Conservation (phyloP, 1,140 invertebrate species). For the Drosophila obscura region DNA sequence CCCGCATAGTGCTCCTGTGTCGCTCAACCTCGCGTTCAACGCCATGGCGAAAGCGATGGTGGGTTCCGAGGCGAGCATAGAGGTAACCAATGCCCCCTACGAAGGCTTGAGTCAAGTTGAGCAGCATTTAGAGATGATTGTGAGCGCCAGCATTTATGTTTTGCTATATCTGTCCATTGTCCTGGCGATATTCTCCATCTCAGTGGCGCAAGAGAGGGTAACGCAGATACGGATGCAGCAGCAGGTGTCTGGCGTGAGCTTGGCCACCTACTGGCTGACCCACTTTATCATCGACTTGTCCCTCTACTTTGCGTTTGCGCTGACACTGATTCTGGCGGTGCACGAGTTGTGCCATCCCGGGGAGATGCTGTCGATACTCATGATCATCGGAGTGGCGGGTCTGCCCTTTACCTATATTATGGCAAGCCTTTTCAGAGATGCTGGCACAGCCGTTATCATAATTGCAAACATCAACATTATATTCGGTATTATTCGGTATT, state of each 20-base stretch:
- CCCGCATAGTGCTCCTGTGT: constrained; percentile 86
- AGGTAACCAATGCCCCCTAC: constrained; percentile 1
- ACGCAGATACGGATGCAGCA: constrained; percentile 27
- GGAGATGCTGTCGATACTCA: neutral
- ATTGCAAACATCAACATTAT: neutral
- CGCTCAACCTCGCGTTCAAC: constrained; percentile 86
- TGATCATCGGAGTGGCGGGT: neutral
- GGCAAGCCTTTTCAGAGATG: neutral
- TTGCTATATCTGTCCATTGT: neutral
- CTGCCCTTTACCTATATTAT: constrained; percentile 8
- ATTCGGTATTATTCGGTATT: neutral
- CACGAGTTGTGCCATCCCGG: neutral
- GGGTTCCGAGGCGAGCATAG: neutral
- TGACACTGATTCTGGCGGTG: neutral
- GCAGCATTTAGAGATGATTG: no score
- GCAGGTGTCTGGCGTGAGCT: constrained; percentile 17
- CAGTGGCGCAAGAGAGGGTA: neutral
- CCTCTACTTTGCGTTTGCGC: neutral
- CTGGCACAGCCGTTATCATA: neutral
- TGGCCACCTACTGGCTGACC: constrained; percentile 27
- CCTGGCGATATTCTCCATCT: neutral
- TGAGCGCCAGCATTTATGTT: neutral
- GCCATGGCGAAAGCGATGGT: constrained; percentile 75
- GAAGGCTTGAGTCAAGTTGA: no score
- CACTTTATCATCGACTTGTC: constrained; percentile 13